Base-by-base conservation (phyloP, 2,888 invertebrate genomes). In the Cetonia aurata region DNA sequence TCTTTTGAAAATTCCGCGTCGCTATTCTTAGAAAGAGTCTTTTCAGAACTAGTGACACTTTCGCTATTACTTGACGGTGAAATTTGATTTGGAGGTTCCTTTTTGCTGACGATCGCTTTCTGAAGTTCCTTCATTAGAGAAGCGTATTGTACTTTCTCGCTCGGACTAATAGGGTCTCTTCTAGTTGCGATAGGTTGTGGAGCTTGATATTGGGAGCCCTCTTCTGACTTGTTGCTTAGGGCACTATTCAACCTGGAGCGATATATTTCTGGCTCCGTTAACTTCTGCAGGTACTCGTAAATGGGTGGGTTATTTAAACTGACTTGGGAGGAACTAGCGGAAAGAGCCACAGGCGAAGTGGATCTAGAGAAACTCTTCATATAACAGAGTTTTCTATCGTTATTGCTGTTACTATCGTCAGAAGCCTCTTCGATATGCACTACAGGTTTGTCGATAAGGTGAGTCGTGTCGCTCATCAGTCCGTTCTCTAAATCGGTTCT, bases 311-410 rank as follows among this genome's bases (percentile, higher is more conserved):
- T 72, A 72, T 82, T 83, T 67, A 84, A 78, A 70, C 84, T 85
- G n/a, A 80, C 77, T 75, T 85, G 85, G 15, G 85, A 85, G n/a
- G 86, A 86, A 71, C 85, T 85, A n/a, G 86, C 85, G 1, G 86
- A 86, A 50, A 86, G 80, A 8, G 82, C 77, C 10, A 83, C 82
- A 8, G 87, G 87, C 8, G 86, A 86, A 42, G 86, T 84, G 12
- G 86, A 85, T 44, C 85, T 80, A 0, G 86, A 86, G 77, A 87
- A 87, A 75, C 86, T 87, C 74, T 85, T 86, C 86, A 87, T 86
- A 77, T 86, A 84, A 75, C 84, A 83, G 72, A 86, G 75, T 73
- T 86, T 86, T 52, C 86, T 80, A 74, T 85, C 84, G 74, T 84
- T 83, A 72, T 83, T 83, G 75, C 82, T 83, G 12, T 79, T 81